Conservation (phyloP, 2,888 invertebrate genomes). For the Strigamia maritima region DNA sequence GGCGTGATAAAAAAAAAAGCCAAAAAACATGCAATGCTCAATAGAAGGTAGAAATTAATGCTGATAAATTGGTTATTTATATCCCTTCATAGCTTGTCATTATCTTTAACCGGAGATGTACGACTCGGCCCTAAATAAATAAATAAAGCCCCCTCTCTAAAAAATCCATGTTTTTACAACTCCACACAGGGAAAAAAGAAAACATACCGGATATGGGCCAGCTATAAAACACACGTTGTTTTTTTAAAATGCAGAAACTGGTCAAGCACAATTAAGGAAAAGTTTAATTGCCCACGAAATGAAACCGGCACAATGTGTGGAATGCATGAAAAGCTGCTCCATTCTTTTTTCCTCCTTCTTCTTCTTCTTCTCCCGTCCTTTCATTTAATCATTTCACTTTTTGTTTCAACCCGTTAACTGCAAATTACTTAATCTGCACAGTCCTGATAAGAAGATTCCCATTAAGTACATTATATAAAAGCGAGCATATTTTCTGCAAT, state of each 20-base stretch:
- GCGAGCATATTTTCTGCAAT: not conserved
- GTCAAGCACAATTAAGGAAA: constrained; percentile 23
- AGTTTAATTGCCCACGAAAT: constrained; percentile 23
- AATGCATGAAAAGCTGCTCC: constrained; percentile 9
- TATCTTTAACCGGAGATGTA: constrained; percentile 6
- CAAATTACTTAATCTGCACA: constrained; percentile 21
- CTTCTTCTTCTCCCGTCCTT: not conserved
- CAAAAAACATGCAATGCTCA: not conserved
- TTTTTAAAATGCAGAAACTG: not conserved
- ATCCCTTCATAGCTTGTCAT: constrained; percentile 13
- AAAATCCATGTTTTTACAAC: not conserved
- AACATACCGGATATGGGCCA: not conserved
- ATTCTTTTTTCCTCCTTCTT: not conserved
- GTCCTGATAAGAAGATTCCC: not conserved
- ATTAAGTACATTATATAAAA: not conserved
- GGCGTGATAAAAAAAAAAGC: not conserved
- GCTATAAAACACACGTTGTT: not conserved
- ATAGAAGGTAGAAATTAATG: not conserved
- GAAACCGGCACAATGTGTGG: constrained; percentile 23
- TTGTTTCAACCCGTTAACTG: constrained; percentile 27
- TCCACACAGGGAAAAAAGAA: not conserved
- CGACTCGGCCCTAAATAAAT: constrained; percentile 2
- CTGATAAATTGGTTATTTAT: constrained; percentile 19
- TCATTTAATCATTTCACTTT: constrained; percentile 22
- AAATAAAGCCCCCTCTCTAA: not conserved